These are phyloP conservation scores for Tamandua tetradactyla DNA, from an alignment of 2,797 vertebrate species.

Conservation along the genomic window DNA sequence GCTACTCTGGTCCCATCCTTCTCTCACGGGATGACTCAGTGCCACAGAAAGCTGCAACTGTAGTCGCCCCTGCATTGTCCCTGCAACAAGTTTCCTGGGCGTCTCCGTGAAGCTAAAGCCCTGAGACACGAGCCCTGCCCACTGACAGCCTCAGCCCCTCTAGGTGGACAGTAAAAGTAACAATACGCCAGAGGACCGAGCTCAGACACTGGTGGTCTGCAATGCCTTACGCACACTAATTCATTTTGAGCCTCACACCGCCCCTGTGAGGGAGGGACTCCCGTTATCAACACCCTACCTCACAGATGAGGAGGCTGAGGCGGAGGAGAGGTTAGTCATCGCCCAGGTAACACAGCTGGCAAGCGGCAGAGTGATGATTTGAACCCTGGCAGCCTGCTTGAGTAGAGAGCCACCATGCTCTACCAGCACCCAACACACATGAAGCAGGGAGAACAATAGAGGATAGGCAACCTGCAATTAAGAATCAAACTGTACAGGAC, in stretches of 20 bases:
- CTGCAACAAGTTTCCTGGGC: neutral
- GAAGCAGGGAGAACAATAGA: neutral
- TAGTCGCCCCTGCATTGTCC: no score
- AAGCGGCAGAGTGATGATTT: neutral
- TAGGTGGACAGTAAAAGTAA: neutral
- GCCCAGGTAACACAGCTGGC: neutral
- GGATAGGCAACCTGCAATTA: neutral
- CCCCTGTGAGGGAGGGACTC: neutral
- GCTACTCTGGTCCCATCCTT: accelerated
- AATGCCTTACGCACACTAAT: neutral
- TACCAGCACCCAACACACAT: neutral
- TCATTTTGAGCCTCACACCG: accelerated
- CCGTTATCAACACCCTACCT: neutral
- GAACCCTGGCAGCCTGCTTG: neutral
- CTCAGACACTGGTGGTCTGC: neutral
- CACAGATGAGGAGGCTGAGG: neutral
- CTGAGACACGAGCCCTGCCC: neutral
- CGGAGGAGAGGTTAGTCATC: neutral
- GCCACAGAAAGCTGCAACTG: no score
- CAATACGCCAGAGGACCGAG: neutral
- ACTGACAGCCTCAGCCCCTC: neutral
- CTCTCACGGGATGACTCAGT: accelerated
- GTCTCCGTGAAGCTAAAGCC: neutral
- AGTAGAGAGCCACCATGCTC: no score
- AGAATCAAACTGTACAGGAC: neutral